These are phyloP conservation scores for Ennomos fuscantarius DNA, from an alignment of 2,888 invertebrate genomes.

Conservation along the genomic window DNA sequence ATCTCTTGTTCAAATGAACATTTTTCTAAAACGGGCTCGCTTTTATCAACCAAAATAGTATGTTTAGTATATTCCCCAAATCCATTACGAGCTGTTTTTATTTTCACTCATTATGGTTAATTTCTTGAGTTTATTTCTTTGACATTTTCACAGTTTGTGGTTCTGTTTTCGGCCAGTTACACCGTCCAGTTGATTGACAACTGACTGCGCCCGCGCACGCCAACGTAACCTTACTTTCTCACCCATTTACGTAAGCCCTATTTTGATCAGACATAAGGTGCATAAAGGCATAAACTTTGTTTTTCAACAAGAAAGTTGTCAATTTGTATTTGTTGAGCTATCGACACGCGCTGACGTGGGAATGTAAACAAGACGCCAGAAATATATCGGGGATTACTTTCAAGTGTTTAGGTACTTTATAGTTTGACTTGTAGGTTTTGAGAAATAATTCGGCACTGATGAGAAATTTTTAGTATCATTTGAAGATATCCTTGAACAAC, in stretches of 20 bases:
- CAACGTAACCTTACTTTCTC: slow-evolving; percentile 26
- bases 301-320: slow-evolving; percentile 38
- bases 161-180: slow-evolving; percentile 51
- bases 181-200: slow-evolving; percentile 62
- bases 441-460: slow-evolving; percentile 1
- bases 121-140: slow-evolving; percentile 42
- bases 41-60: slow-evolving; percentile 22
- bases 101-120: slow-evolving; percentile 31
- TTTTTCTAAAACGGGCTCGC: slow-evolving; percentile 11
- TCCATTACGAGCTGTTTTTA: slow-evolving; percentile 28
- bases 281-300: slow-evolving; percentile 34
- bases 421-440: slow-evolving; percentile 36
- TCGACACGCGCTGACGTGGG: slow-evolving; percentile 75
- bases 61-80: slow-evolving; percentile 4
- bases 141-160: slow-evolving; percentile 47
- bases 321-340: slow-evolving; percentile 54
- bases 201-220: slow-evolving; percentile 51
- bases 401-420: slow-evolving; percentile 48
- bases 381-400: slow-evolving; percentile 58
- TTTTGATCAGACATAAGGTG: slow-evolving; percentile 40
- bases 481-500: too few species aligned
- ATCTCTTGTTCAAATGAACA: slow-evolving; percentile 1
- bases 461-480: too few species aligned
- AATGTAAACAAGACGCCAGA: slow-evolving; percentile 72
- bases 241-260: slow-evolving; percentile 25